Conservation (phyloP, 1,140 invertebrate species). For the Drosophila lacteicornis region DNA sequence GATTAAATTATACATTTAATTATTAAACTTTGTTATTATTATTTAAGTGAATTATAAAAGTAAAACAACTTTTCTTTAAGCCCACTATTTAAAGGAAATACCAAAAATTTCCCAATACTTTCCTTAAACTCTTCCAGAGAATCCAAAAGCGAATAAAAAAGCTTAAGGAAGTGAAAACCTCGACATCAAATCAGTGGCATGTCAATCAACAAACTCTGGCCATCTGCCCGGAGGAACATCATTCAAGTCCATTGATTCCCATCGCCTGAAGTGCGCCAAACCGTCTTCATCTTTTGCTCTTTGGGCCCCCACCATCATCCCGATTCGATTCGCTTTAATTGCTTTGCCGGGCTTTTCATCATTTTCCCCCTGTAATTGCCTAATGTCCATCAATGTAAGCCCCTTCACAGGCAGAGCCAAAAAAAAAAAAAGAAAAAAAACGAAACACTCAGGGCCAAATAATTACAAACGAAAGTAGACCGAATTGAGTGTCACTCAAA, state of each 20-base stretch:
- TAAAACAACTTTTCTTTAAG: no score
- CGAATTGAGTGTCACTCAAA: conserved; percentile 63
- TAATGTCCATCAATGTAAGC: conserved; percentile 70
- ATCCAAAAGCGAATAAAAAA: background rate
- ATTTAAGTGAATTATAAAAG: no score
- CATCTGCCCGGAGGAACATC: conserved; percentile 7
- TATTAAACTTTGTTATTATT: no score
- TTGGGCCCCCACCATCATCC: conserved; percentile 1
- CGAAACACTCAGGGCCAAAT: conserved; percentile 37
- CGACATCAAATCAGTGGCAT: conserved; percentile 17
- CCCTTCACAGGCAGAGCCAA: conserved; percentile 15
- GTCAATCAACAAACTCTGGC: conserved; percentile 21
- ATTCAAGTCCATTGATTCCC: conserved; percentile 40
- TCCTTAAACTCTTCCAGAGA: background rate
- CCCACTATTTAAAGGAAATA: background rate
- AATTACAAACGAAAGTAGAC: conserved; percentile 49
- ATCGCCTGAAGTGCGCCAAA: conserved; percentile 15
- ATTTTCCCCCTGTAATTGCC: conserved; percentile 52
- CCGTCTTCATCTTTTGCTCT: conserved; percentile 13
- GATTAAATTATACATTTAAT: no score
- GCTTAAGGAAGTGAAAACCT: background rate
- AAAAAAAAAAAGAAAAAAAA: conserved; percentile 2
- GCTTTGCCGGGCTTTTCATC: conserved; percentile 39
- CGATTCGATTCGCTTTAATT: conserved; percentile 30
- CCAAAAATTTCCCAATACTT: background rate